Evolutionary conservation across 2,113 vertebrate genomes (phyloP).

Genomic region (Melanerpes formicivorus): DNA sequence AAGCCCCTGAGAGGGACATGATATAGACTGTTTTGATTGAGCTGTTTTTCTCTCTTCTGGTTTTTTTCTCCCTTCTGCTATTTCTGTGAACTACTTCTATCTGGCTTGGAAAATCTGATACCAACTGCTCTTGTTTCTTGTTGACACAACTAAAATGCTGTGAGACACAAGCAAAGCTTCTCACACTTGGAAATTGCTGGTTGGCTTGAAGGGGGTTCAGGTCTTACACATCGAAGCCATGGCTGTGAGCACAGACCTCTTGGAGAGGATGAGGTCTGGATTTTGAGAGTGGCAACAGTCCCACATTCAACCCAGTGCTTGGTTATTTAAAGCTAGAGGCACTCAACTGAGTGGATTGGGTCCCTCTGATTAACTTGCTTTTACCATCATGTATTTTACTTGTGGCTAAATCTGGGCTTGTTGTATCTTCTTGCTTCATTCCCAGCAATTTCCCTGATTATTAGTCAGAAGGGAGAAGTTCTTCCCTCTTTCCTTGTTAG

Average conservation of each 20-base stretch:
- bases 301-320: background rate
- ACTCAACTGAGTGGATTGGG: background rate
- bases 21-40: background rate
- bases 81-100: background rate
- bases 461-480: too few relatives aligned
- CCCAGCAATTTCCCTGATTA: background rate
- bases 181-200: background rate
- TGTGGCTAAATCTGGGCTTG: background rate
- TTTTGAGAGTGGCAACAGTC: background rate
- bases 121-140: background rate
- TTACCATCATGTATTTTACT: background rate
- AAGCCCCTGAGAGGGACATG: background rate
- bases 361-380: background rate
- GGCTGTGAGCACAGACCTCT: background rate
- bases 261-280: background rate
- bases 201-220: background rate
- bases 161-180: background rate
- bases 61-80: background rate
- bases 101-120: background rate
- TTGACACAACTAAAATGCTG: background rate
- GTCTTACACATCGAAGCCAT: background rate
- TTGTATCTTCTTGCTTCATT: background rate
- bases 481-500: too few relatives aligned
- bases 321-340: background rate
- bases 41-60: background rate